Percentiles rank a stretch among this genome's conserved stretches.
Conservation (phyloP, 2,888 invertebrate genomes). For the Gastracanthus pulcherrimus region DNA sequence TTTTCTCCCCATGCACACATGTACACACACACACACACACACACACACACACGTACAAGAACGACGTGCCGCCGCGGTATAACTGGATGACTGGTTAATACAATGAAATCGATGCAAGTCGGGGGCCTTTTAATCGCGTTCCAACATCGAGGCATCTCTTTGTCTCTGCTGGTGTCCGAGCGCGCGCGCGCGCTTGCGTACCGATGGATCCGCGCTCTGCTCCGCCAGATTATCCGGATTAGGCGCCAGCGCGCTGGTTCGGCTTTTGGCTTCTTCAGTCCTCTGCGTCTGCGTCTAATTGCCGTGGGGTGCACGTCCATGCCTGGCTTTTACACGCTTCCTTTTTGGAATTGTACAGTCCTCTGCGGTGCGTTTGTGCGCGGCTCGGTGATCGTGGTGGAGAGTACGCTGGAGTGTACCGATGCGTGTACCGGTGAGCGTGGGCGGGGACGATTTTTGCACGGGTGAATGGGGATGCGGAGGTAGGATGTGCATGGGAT, state of each 20-base stretch:
- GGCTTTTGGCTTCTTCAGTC: no score
- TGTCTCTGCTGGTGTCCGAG: background rate
- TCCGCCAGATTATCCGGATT: conserved; percentile 32
- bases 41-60: background rate
- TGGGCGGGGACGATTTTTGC: conserved; percentile 6
- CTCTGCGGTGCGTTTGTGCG: background rate
- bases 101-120: conserved; percentile 68
- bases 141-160: background rate
- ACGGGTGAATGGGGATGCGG: no score
- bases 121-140: conserved; percentile 38
- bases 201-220: no score
- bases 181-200: background rate
- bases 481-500: no score
- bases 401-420: no score
- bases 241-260: no score
- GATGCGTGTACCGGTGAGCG: no score
- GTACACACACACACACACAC: background rate
- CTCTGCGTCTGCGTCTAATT: background rate
- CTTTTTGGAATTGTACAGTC: no score
- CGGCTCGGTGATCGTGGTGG: no score
- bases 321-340: conserved; percentile 11
- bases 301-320: background rate
- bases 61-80: background rate
- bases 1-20: background rate
- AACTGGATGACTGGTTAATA: conserved; percentile 58